Base-by-base conservation (phyloP, 1,140 invertebrate genomes). In the Heliconius congener region DNA sequence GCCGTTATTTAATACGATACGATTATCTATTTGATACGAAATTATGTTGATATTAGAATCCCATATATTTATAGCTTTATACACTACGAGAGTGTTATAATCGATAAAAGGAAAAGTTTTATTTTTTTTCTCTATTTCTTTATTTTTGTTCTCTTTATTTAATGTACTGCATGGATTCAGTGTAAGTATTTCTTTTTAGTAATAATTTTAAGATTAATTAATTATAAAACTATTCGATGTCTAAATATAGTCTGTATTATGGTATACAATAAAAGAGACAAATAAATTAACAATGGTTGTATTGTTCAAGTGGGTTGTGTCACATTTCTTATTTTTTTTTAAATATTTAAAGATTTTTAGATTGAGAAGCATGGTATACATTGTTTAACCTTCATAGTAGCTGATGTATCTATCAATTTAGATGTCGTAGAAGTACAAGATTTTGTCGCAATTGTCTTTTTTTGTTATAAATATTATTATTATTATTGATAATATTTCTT, bases 1-100 rank as follows among this genome's bases (percentile, higher is more conserved):
- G 60, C 27, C 60, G 60, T 66, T 66, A 66, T 66, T 66, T 66
- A 30, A 66, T 66, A 66, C 13, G 60, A 66, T 37, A 37, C 34
- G 34, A 37, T 37, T 37, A 37, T 37, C 34, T 37, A 37, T 37
- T 37, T 37, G 34, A 37, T 37, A 37, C 34, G 8, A 37, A 6
- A 37, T 30, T 27, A 30, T 66, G 60, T 66, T 30, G n/a, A 52
- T 19, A 27, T 66, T 30, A 27, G 11, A 66, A 30, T 66, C 2
- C 13, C 16, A 8, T 27, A 6, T 4, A 13, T 27, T 30, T 27
- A 1, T 66, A 66, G 3, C 23, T 23, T 57, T 23, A 30, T 66
- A 30, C 8, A 66, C 9, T 60, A 23, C 13, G 42, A 46, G 42
- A 46, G 8, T 57, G 6, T 57, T 57, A 57, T 60, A 11, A 57